These are phyloP conservation scores for Barypeithes pellucidus DNA, from an alignment of 2,888 invertebrate genomes.

Conservation along the genomic window DNA sequence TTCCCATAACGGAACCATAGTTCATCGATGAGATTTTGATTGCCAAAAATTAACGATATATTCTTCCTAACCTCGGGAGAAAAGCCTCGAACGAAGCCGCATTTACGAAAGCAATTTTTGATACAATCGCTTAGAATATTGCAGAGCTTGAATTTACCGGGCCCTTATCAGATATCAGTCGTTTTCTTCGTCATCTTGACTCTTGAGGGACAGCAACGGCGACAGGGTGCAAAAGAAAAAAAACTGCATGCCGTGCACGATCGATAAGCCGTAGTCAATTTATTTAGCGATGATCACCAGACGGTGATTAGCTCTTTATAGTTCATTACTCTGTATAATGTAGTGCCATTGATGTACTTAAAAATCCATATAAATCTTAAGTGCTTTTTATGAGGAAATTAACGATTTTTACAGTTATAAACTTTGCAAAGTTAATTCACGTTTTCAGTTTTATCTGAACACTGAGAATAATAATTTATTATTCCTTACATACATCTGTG, in stretches of 20 bases:
- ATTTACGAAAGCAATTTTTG: background rate
- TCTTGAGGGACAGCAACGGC: constrained; percentile 32
- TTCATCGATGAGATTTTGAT: too few relatives aligned
- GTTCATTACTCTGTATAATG: constrained; percentile 12
- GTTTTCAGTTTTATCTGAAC: too few relatives aligned
- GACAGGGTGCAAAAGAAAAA: constrained; percentile 11
- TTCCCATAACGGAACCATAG: too few relatives aligned
- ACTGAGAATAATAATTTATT: too few relatives aligned
- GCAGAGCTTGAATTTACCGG: constrained; percentile 1
- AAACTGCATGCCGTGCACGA: constrained; percentile 16
- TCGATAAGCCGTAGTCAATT: constrained; percentile 21
- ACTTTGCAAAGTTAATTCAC: too few relatives aligned
- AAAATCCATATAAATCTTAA: background rate
- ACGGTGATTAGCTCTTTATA: constrained; percentile 22
- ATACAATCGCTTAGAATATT: constrained; percentile 11
- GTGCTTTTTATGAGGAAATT: background rate
- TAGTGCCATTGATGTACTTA: background rate
- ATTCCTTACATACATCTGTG: too few relatives aligned
- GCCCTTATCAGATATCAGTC: constrained; percentile 8
- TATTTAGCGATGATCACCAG: constrained; percentile 24
- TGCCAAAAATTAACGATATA: too few relatives aligned
- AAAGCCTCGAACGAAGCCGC: background rate
- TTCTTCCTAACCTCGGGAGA: background rate
- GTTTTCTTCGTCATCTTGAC: constrained; percentile 25
- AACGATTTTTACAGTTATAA: background rate